These are phyloP conservation scores for Periophthalmus magnuspinnatus DNA, from an alignment of 2,797 vertebrate species.

Conservation along the genomic window DNA sequence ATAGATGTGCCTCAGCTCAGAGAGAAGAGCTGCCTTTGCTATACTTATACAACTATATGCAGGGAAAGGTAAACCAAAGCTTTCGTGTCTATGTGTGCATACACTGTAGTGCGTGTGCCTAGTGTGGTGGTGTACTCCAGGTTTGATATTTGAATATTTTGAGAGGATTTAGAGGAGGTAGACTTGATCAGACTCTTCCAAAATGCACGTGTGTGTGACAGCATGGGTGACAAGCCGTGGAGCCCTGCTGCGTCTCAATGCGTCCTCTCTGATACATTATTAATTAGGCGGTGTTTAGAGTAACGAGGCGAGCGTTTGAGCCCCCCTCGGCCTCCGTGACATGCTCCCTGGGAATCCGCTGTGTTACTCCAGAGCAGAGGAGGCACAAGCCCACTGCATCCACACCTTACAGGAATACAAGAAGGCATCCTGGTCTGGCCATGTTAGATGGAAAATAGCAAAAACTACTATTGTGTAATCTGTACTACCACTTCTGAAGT, in stretches of 20 bases:
- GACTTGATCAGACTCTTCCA: conserved; percentile 55
- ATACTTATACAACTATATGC: conserved; percentile 63
- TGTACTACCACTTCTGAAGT: neutral
- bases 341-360: conserved; percentile 68
- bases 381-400: conserved; percentile 64
- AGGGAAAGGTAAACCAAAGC: conserved; percentile 51
- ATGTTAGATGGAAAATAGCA: conserved; percentile 45
- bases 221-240: conserved; percentile 66
- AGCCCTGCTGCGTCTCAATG: conserved; percentile 63
- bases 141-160: conserved; percentile 52
- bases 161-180: conserved; percentile 41
- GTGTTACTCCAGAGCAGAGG: conserved; percentile 72
- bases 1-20: conserved; percentile 21
- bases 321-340: conserved; percentile 59
- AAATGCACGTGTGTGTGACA: conserved; percentile 36
- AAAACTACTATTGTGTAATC: conserved; percentile 16
- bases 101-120: conserved; percentile 36
- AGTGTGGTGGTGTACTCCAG: conserved; percentile 30
- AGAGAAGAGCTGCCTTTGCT: conserved; percentile 57
- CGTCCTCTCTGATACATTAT: conserved; percentile 80
- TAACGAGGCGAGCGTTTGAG: conserved; percentile 76
- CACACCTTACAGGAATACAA: conserved; percentile 66
- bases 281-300: conserved; percentile 79
- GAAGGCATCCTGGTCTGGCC: conserved; percentile 15
- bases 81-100: conserved; percentile 26